Evolutionary conservation across 2,113 vertebrate species (phyloP).

Genomic region (Zingel zingel): DNA sequence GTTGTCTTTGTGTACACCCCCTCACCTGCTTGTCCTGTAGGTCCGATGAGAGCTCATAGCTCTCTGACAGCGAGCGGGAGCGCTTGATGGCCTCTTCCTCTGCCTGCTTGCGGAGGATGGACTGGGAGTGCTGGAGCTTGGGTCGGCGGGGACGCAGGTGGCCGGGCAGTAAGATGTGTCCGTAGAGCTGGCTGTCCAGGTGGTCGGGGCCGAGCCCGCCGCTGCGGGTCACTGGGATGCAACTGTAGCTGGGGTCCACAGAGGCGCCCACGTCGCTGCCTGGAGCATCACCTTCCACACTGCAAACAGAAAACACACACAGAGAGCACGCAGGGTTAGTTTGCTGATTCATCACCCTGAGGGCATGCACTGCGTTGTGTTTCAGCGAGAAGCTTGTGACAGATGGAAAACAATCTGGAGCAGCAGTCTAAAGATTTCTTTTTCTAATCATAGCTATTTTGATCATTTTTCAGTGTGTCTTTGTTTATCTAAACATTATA

Average conservation of each 20-base stretch:
- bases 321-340: conserved; percentile 23
- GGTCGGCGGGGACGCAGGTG: conserved; percentile 90
- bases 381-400: conserved; percentile 50
- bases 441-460: neutral
- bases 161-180: conserved; percentile 85
- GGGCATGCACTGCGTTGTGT: conserved; percentile 14
- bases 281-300: conserved; percentile 94
- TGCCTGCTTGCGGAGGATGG: conserved; percentile 96
- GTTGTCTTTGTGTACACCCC: conserved; percentile 59
- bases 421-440: conserved; percentile 20
- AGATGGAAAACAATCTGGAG: conserved; percentile 54
- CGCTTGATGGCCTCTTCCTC: conserved; percentile 98
- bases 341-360: conserved; percentile 46
- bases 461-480: neutral
- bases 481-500: neutral
- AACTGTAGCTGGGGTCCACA: conserved; percentile 90
- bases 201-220: conserved; percentile 87
- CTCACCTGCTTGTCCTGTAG: conserved; percentile 98
- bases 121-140: conserved; percentile 95
- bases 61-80: conserved; percentile 95
- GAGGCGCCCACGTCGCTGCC: conserved; percentile 89
- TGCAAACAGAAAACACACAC: conserved; percentile 69
- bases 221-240: conserved; percentile 88
- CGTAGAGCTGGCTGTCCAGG: conserved; percentile 87
- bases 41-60: conserved; percentile 99